These are phyloP conservation scores for Urocitellus parryii DNA, from an alignment of 2,113 vertebrate genomes.

Conservation along the genomic window DNA sequence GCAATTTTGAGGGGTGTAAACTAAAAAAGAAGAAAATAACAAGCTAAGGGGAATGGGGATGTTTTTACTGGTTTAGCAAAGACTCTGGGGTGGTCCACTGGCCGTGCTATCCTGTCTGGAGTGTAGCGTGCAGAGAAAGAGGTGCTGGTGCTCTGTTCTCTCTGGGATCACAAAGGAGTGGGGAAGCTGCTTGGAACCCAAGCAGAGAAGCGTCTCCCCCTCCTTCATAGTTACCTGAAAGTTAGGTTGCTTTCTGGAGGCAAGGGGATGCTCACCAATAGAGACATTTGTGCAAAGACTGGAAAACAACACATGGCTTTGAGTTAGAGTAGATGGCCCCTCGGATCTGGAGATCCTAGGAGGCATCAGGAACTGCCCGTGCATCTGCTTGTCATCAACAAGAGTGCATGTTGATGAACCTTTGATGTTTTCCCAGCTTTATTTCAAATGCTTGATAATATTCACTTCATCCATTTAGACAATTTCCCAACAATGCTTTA, in stretches of 20 bases:
- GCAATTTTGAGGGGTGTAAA: no score
- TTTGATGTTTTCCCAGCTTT: not conserved
- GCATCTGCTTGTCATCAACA: not conserved
- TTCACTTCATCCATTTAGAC: not conserved
- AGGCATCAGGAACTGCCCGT: not conserved
- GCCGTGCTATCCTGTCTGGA: accelerated
- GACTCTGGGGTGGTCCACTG: accelerated
- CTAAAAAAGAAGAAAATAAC: not conserved
- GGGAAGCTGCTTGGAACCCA: not conserved
- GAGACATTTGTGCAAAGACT: not conserved
- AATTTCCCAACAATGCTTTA: not conserved
- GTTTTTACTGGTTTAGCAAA: not conserved
- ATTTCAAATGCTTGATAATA: not conserved
- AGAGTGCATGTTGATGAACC: not conserved
- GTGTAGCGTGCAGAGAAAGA: accelerated
- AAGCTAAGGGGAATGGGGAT: accelerated
- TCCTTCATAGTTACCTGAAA: not conserved
- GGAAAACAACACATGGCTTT: accelerated
- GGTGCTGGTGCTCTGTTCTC: accelerated
- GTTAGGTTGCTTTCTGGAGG: not conserved
- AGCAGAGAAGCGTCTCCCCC: not conserved
- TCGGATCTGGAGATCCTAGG: not conserved
- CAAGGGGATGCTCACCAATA: not conserved
- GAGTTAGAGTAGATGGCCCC: not conserved
- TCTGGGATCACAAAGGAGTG: not conserved